Evolutionary conservation across 1,140 invertebrate genomes (phyloP).

Genomic region (Monochamus saltuarius): DNA sequence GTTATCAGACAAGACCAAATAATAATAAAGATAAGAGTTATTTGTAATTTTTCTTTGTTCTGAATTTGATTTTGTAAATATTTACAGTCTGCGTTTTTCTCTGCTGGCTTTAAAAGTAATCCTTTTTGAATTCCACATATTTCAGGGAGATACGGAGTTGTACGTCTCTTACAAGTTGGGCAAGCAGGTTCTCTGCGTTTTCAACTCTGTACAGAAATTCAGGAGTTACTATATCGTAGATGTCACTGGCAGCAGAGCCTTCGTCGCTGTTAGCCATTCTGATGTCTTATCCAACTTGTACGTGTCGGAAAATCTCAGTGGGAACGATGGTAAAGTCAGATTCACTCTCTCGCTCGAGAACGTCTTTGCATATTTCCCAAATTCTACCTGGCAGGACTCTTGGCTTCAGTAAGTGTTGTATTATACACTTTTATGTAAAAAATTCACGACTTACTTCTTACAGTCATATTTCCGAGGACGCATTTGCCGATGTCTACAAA

Average conservation of each 20-base stretch:
- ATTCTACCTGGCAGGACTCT: slow-evolving; percentile 74
- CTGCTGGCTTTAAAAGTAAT: slow-evolving; percentile 2
- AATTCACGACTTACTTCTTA: too few relatives aligned
- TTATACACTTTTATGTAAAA: slow-evolving; percentile 11
- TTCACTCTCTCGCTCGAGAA: slow-evolving; percentile 81
- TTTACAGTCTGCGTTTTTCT: not conserved
- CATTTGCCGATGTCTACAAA: slow-evolving; percentile 88
- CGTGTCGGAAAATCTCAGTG: slow-evolving; percentile 63
- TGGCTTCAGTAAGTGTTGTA: slow-evolving; percentile 75
- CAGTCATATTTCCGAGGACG: slow-evolving; percentile 74
- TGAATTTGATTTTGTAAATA: not conserved
- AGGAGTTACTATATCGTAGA: slow-evolving; percentile 81
- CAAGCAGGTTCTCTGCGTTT: slow-evolving; percentile 70
- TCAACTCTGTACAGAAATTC: slow-evolving; percentile 67
- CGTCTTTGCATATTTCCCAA: slow-evolving; percentile 82
- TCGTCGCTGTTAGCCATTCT: slow-evolving; percentile 82
- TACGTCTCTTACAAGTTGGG: slow-evolving; percentile 75
- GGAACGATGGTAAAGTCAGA: slow-evolving; percentile 57
- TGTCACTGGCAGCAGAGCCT: slow-evolving; percentile 74
- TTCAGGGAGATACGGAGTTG: slow-evolving; percentile 68
- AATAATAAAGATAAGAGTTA: too few relatives aligned
- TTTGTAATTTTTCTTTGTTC: too few relatives aligned
- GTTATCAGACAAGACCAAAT: not conserved
- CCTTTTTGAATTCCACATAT: slow-evolving; percentile 22
- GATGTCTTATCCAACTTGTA: slow-evolving; percentile 76